Base-by-base conservation (phyloP, 2,797 vertebrate genomes). In the Orientallactaga sibirica region DNA sequence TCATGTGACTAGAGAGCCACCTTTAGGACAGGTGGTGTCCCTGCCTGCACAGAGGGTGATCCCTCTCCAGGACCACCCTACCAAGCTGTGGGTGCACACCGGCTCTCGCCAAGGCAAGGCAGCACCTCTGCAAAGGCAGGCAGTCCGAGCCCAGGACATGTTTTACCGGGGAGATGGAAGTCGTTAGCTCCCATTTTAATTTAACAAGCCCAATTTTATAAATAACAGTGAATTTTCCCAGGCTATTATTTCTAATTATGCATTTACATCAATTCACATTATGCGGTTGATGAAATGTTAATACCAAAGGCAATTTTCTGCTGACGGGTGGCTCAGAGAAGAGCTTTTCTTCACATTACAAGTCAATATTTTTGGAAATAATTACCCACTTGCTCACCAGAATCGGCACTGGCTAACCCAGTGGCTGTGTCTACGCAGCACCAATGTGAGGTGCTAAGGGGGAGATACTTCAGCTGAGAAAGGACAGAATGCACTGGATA, bases 191-290 rank as follows among this genome's bases (percentile, higher is more conserved):
- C 82, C 27, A 70, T 96, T 97, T 97, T 97, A 93, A 97, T 97
- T 96, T 95, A 98, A 98, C 89, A 94, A 95, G 94, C 95, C 97
- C 94, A 88, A 93, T 94, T 97, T 97, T 96, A 96, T 96, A 96
- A 98, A 96, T 97, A 97, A 95, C 92, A 91, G 92, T 91, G 84
- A 89, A 86, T 96, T 97, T 94, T 98, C 93, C 93, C 37, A 90
- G 95, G 88, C 94, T 96, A 68, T 95, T 64, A 96, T 97, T 98
- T 97, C 96, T 98, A 97, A 97, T 98, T 97, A 97, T 33, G 22
- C 94, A 93, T 95, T 97, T 97, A 94, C 94, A 97, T 95, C 97
- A 97, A 96, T 96, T 97, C 94, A 78, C 74, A 81, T 97, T 94
- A 91, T 91, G 74, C 62, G 22, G 95, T 95, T 97, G 97, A 96